A percentile compares a stretch with the other conserved stretches of the same genome.
These are phyloP conservation scores for Drosophila atroscutellata DNA, from an alignment of 2,888 invertebrate genomes.

Conservation along the genomic window DNA sequence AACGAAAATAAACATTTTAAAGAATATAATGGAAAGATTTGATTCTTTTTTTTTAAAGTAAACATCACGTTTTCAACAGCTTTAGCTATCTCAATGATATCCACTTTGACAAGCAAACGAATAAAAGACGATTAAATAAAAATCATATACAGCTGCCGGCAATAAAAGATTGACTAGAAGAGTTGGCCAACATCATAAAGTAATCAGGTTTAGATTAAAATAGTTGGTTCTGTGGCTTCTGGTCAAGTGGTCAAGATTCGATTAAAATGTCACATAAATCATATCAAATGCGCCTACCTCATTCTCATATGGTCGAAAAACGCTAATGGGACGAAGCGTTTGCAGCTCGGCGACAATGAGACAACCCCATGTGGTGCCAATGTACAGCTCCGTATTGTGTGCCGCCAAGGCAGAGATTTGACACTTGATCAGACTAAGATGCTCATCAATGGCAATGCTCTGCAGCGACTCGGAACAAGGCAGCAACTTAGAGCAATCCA, in stretches of 20 bases:
- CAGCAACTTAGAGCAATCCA: slow-evolving; percentile 96
- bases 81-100: neutral
- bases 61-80: neutral
- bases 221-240: neutral
- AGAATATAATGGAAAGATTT: neutral
- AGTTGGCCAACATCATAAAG: neutral
- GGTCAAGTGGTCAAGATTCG: too few species aligned
- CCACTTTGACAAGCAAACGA: neutral
- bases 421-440: slow-evolving; percentile 91
- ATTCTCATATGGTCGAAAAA: slow-evolving; percentile 96
- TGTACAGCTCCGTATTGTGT: slow-evolving; percentile 90
- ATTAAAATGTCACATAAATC: neutral
- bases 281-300: slow-evolving; percentile 86
- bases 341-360: slow-evolving; percentile 94
- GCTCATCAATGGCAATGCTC: slow-evolving; percentile 95
- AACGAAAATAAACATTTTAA: neutral
- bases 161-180: neutral
- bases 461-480: slow-evolving; percentile 96
- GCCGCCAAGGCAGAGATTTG: slow-evolving; percentile 88
- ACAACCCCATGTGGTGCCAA: slow-evolving; percentile 98
- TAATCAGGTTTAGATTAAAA: neutral
- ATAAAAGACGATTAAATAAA: neutral
- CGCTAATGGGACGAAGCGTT: slow-evolving; percentile 93
- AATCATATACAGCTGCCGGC: neutral
- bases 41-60: neutral